These are phyloP conservation scores for Atractosteus spatula DNA, from an alignment of 2,113 vertebrate species.

Conservation along the genomic window DNA sequence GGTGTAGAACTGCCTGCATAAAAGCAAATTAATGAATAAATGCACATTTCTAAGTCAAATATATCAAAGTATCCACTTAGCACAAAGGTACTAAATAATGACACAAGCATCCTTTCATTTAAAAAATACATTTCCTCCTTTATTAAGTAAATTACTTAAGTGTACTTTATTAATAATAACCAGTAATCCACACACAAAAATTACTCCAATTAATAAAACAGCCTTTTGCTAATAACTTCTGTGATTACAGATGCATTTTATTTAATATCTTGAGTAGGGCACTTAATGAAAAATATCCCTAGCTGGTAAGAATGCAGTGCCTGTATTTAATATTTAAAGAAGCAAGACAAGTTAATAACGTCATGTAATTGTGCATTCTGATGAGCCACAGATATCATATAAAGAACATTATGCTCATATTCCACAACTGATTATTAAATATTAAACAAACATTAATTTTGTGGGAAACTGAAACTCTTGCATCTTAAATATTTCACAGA, in stretches of 20 bases:
- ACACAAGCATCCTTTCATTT: conserved; percentile 11
- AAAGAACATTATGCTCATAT: too few relatives aligned
- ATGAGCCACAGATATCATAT: conserved; percentile 13
- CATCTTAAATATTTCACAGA: too few relatives aligned
- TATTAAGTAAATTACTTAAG: conserved; percentile 22
- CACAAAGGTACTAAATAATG: conserved; percentile 12
- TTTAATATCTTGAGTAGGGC: neutral
- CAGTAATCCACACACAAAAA: conserved; percentile 24
- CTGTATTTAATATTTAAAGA: conserved; percentile 24
- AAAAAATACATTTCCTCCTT: conserved; percentile 20
- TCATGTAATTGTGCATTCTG: conserved; percentile 13
- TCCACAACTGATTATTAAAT: too few relatives aligned
- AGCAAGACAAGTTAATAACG: conserved; percentile 10
- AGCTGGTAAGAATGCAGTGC: conserved; percentile 8
- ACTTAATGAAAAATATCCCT: neutral
- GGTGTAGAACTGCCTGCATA: neutral
- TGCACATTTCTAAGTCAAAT: neutral
- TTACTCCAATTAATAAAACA: conserved; percentile 28
- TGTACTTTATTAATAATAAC: conserved; percentile 23
- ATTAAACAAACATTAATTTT: too few relatives aligned
- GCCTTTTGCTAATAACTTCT: conserved; percentile 26
- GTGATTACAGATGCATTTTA: conserved; percentile 20
- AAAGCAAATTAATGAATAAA: neutral
- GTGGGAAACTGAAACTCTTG: too few relatives aligned
- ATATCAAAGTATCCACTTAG: conserved; percentile 7